Evolutionary conservation across 2,113 vertebrate genomes (phyloP).

Genomic region (Indicator indicator): DNA sequence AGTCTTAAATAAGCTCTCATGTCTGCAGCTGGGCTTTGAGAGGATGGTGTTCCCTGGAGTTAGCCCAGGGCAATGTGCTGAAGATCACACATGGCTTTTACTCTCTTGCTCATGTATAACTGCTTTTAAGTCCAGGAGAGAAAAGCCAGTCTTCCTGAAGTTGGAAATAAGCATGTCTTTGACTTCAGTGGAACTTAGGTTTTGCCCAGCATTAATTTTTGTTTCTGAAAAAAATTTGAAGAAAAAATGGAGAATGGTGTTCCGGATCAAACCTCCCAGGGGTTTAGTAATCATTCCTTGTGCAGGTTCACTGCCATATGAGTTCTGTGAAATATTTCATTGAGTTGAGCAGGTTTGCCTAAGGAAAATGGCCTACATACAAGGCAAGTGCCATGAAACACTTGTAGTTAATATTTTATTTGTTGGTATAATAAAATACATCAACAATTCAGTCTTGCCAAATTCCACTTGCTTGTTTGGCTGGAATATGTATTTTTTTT

Average conservation of each 20-base stretch:
- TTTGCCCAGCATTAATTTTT: not conserved
- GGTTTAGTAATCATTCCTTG: not conserved
- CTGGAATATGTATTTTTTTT: conserved; percentile 11
- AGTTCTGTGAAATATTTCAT: not conserved
- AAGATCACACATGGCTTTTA: conserved; percentile 56
- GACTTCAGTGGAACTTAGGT: not conserved
- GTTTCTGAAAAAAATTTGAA: not conserved
- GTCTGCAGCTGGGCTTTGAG: conserved; percentile 62
- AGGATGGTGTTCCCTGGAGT: conserved; percentile 49
- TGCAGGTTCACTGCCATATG: not conserved
- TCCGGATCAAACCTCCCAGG: not conserved
- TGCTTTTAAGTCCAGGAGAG: conserved; percentile 48
- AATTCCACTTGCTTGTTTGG: conserved; percentile 29
- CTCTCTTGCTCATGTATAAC: conserved; percentile 56
- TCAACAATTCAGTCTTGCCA: conserved; percentile 18
- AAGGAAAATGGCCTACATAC: conserved; percentile 25
- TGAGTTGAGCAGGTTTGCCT: not conserved
- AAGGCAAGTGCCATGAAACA: not conserved
- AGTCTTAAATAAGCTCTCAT: conserved; percentile 53
- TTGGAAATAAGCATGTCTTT: not conserved
- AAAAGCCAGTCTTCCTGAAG: conserved; percentile 12
- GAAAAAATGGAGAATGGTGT: not conserved
- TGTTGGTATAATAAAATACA: conserved; percentile 35
- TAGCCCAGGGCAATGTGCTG: conserved; percentile 41
- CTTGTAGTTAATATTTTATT: not conserved